Percentiles rank a stretch among this genome's conserved stretches.
phyloP scores from a whole-genome alignment of 2,888 invertebrate genomes.

The Pollenia griseotomentosa region DNA sequence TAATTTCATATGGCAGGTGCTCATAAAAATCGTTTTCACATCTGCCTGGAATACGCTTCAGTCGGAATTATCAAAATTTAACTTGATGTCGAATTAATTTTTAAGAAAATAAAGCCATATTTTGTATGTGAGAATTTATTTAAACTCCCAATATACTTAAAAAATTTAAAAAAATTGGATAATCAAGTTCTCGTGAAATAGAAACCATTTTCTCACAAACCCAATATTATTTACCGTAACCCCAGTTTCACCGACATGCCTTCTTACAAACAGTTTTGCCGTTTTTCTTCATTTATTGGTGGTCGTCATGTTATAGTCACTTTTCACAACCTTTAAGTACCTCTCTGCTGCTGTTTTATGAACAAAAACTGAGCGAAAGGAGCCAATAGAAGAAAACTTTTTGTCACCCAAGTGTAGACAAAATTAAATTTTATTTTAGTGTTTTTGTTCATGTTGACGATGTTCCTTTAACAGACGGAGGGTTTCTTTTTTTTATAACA shows the following conservation, averaged over 20 bases:
- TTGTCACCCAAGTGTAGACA: conserved; percentile 36
- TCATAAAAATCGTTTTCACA: too few relatives aligned
- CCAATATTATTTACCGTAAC: background rate
- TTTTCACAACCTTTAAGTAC: conserved; percentile 39
- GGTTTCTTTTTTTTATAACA: background rate
- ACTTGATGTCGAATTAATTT: too few relatives aligned
- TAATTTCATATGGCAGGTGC: too few relatives aligned
- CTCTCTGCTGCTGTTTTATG: background rate
- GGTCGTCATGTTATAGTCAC: conserved; percentile 39
- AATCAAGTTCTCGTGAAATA: background rate
- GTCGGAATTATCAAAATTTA: too few relatives aligned
- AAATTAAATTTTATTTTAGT: conserved; percentile 31
- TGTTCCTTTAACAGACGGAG: background rate
- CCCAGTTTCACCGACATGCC: background rate
- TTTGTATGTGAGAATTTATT: too few relatives aligned
- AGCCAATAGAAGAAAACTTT: conserved; percentile 44
- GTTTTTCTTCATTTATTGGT: conserved; percentile 15
- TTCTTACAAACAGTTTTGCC: background rate
- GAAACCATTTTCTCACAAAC: background rate
- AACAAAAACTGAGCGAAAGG: conserved; percentile 1
- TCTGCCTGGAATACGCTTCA: too few relatives aligned
- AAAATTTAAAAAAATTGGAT: too few relatives aligned
- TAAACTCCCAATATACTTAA: too few relatives aligned
- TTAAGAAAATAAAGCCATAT: too few relatives aligned
- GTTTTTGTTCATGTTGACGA: background rate